These are phyloP conservation scores for Zhengitettix transpicula DNA, from an alignment of 2,888 invertebrate genomes.

Conservation along the genomic window DNA sequence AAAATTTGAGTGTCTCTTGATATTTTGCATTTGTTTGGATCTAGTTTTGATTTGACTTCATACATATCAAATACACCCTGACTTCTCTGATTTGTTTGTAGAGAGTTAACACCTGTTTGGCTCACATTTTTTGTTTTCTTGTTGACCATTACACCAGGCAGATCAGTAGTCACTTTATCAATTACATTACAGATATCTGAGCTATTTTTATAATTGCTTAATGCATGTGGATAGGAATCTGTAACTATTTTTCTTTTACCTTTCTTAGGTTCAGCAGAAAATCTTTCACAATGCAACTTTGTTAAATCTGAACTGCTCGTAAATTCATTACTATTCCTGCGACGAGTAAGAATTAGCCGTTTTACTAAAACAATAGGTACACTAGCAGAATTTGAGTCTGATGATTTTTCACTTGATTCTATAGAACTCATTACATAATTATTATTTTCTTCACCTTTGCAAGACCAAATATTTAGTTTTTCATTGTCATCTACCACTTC, in stretches of 20 bases:
- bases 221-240: too few relatives aligned
- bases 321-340: neutral
- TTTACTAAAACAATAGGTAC: conserved; percentile 9
- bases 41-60: neutral
- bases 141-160: neutral
- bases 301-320: neutral
- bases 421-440: neutral
- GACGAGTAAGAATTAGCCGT: conserved; percentile 7
- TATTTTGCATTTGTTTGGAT: neutral
- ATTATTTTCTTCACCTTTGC: neutral
- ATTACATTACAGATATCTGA: neutral
- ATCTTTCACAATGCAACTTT: neutral
- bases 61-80: neutral
- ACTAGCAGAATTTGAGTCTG: neutral
- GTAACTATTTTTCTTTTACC: neutral
- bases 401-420: neutral
- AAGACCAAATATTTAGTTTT: neutral
- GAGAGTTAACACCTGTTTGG: neutral
- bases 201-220: too few relatives aligned
- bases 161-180: neutral
- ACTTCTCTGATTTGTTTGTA: neutral
- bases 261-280: neutral
- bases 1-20: neutral
- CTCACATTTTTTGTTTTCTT: neutral
- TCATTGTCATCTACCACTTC: neutral